Evolutionary conservation across 2,113 vertebrate genomes (phyloP), one percentile per base, ranked within the genome.

Genomic region (Opisthocomus hoazin): DNA sequence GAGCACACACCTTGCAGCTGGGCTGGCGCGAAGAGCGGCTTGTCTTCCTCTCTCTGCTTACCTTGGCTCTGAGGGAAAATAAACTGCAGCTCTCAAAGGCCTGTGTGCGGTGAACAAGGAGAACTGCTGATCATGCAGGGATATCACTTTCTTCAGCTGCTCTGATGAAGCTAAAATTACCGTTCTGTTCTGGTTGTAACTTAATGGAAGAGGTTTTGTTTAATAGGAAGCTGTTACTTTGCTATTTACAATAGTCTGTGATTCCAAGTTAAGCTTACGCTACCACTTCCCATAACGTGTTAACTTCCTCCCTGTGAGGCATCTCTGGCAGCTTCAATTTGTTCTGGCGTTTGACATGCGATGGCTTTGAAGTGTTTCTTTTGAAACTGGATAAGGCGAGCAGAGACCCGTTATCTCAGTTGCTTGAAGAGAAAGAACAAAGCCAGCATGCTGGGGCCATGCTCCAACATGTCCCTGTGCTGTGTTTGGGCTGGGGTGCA

Each of bases 311-410:
- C 43, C 50, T 58, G 41, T 19, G 68, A 93, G n/a, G 66, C 87
- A 58, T 56, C 90, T 76, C 63, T 46, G 82, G 84, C 93, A 91
- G 93, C 81, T 82, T 94, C 54, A 29, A 1, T 87, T 85, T 80
- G 58, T 83, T 61, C 83, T 86, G 87, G 71, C 9, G 51, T 77
- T 80, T 90, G 94, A 63, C 79, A 70, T 8, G 64, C 46, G 87
- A 54, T 83, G 90, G 54, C 89, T 94, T 93, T 91, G 84, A 90
- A 85, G 93, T 79, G 82, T 36, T 76, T 61, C 87, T 75, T 83
- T 79, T 26, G 5, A 61, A 85, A 80, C 45, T 66, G 84, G 74
- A 27, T 85, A 87, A 80, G 74, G 78, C 60, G 39, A 78, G 69
- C 4, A 1, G 51, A 26, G 74, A 68, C 73, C 77, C 0, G 0